A percentile compares a stretch with the other conserved stretches of the same genome.
These are phyloP conservation scores for Tortrix viridana DNA, from an alignment of 2,888 invertebrate genomes.

Conservation along the genomic window DNA sequence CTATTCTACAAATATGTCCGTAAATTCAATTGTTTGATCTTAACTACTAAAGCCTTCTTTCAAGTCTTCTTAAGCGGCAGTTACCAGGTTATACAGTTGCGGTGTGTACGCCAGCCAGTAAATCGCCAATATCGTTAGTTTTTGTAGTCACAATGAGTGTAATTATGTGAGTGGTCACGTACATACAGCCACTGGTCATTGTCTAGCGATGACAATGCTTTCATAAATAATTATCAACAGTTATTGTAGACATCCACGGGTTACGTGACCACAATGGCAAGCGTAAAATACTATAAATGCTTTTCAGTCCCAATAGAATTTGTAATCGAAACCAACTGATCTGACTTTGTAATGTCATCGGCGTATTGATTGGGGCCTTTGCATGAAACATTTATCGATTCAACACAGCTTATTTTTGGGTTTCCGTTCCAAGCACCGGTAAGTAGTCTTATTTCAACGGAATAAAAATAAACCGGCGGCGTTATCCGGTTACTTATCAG, in stretches of 20 bases:
- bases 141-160: slow-evolving; percentile 31
- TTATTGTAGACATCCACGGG: slow-evolving; percentile 30
- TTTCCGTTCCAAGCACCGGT: background rate
- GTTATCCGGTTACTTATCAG: slow-evolving; percentile 6
- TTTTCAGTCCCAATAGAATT: slow-evolving; percentile 6
- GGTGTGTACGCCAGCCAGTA: slow-evolving; percentile 17
- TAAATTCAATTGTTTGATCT: too few species aligned
- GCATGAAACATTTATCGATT: slow-evolving; percentile 8
- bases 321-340: background rate
- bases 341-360: background rate
- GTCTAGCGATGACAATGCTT: slow-evolving; percentile 62
- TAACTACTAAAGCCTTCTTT: background rate
- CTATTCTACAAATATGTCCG: too few species aligned
- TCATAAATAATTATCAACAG: slow-evolving; percentile 61
- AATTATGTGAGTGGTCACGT: slow-evolving; percentile 52
- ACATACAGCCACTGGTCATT: slow-evolving; percentile 55
- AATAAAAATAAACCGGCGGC: background rate
- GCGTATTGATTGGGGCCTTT: background rate
- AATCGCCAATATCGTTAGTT: slow-evolving; percentile 27
- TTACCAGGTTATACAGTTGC: slow-evolving; percentile 16
- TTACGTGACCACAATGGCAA: slow-evolving; percentile 26
- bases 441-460: too few species aligned
- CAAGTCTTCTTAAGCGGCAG: slow-evolving; percentile 23
- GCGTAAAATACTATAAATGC: slow-evolving; percentile 12
- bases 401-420: background rate